Conservation (phyloP, 2,888 invertebrate species). For the Agonopterix alstromeriana region DNA sequence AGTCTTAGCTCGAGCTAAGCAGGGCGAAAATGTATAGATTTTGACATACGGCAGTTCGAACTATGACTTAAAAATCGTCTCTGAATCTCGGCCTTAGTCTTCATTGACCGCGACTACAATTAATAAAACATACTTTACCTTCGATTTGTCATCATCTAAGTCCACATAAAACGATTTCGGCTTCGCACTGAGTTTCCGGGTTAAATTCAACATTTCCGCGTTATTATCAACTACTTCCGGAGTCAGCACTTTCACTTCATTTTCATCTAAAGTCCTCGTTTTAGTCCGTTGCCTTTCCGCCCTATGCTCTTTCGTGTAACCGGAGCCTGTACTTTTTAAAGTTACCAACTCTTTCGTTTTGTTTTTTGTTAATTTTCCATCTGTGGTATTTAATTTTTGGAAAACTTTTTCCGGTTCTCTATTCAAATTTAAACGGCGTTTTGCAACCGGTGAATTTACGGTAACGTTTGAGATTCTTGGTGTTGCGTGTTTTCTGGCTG, state of each 20-base stretch:
- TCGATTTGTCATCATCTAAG: slow-evolving; percentile 32
- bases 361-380: slow-evolving; percentile 8
- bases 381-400: slow-evolving; percentile 7
- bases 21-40: too few species aligned
- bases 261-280: slow-evolving; percentile 60
- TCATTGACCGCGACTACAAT: background rate
- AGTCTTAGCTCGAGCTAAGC: too few species aligned
- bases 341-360: background rate
- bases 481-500: slow-evolving; percentile 19
- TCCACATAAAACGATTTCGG: slow-evolving; percentile 62
- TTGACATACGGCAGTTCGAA: too few species aligned
- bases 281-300: slow-evolving; percentile 41
- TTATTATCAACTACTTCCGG: slow-evolving; percentile 50
- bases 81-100: too few species aligned
- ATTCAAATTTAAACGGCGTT: slow-evolving; percentile 26
- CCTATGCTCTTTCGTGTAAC: background rate
- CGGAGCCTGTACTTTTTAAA: slow-evolving; percentile 13
- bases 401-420: slow-evolving; percentile 4
- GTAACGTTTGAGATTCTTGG: slow-evolving; percentile 10
- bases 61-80: too few species aligned
- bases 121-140: slow-evolving; percentile 16
- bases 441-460: slow-evolving; percentile 50
- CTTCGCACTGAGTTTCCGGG: slow-evolving; percentile 40
- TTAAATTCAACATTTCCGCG: slow-evolving; percentile 47
- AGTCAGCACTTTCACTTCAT: slow-evolving; percentile 57